Conservation (phyloP, 2,888 invertebrate genomes). For the Phlogophora meticulosa region DNA sequence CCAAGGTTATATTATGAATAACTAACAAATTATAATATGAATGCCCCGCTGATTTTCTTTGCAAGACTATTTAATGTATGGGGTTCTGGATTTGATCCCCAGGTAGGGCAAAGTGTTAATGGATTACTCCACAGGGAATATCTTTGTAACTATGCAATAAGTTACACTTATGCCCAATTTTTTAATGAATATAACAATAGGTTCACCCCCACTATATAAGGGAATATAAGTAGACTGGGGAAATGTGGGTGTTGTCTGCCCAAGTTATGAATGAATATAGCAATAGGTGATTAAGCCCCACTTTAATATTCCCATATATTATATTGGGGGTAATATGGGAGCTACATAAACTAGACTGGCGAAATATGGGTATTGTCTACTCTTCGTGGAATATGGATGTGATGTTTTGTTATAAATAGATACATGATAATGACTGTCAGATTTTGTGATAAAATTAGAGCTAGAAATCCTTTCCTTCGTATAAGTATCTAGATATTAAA, state of each 20-base stretch:
- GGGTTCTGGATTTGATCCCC: not conserved
- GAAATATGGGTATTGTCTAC: too few relatives aligned
- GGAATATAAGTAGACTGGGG: too few relatives aligned
- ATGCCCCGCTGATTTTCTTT: not conserved
- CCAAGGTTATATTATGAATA: not conserved
- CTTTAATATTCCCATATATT: too few relatives aligned
- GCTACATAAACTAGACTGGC: not conserved
- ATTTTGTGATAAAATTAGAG: not conserved
- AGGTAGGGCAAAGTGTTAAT: not conserved
- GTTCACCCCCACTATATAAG: not conserved
- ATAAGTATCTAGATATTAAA: not conserved
- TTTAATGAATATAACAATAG: too few relatives aligned
- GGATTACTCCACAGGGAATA: not conserved
- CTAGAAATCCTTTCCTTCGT: not conserved
- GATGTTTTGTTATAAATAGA: constrained; percentile 1
- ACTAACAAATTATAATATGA: constrained; percentile 5
- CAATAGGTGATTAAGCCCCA: too few relatives aligned
- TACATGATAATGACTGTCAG: not conserved
- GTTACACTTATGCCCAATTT: too few relatives aligned
- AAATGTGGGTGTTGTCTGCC: too few relatives aligned
- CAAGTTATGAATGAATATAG: too few relatives aligned
- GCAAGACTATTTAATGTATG: too few relatives aligned
- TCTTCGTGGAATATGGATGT: not conserved
- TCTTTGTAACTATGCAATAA: too few relatives aligned
- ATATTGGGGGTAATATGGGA: too few relatives aligned